Evolutionary conservation across 2,888 invertebrate genomes (phyloP), one percentile per base, ranked within the genome.

Genomic region (Sicus ferrugineus): DNA sequence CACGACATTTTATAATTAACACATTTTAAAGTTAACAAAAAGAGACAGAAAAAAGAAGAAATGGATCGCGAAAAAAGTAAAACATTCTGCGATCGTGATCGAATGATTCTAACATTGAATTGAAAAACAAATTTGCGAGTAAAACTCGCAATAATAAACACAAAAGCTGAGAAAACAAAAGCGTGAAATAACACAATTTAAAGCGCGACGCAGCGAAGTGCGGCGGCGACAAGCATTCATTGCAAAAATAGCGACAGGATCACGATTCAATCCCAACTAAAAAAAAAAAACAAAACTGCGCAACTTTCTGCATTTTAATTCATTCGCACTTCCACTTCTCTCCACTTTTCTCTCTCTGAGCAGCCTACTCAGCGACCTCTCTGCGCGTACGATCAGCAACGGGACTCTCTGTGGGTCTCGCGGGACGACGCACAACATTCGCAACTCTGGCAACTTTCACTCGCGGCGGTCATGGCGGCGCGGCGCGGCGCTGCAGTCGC

Each of bases 381-480:
- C n/a, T n/a, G n/a, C n/a, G n/a, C n/a, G n/a, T n/a, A n/a, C n/a
- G n/a, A n/a, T n/a, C n/a, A n/a, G n/a, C n/a, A n/a, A n/a, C n/a
- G n/a, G n/a, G n/a, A n/a, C n/a, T 54, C 16, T n/a, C 30, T 26
- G 56, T 30, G 6, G 56, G n/a, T n/a, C n/a, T 30, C 56, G 30
- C 2, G 11, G 16, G 3, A 56, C 30, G 42, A 42, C 14, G 14
- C 28, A 30, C n/a, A 26, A 14, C 30, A 16, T 21, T 48, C 23
- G 28, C 23, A 23, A 23, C 52, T 54, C 56, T 5, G n/a, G 30
- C 56, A 56, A 56, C 56, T 56, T 56, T 56, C 56, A 56, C 56
- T 56, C 28, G 30, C 56, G 30, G n/a, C 56, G 23, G 21, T 23
- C 16, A 19, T 4, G 26, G 26, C 34, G 34, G 14, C 34, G 2